Evolutionary conservation across 1,140 invertebrate species (phyloP), one percentile per base, ranked within the genome.

Genomic region (Dendrolimus kikuchii): DNA sequence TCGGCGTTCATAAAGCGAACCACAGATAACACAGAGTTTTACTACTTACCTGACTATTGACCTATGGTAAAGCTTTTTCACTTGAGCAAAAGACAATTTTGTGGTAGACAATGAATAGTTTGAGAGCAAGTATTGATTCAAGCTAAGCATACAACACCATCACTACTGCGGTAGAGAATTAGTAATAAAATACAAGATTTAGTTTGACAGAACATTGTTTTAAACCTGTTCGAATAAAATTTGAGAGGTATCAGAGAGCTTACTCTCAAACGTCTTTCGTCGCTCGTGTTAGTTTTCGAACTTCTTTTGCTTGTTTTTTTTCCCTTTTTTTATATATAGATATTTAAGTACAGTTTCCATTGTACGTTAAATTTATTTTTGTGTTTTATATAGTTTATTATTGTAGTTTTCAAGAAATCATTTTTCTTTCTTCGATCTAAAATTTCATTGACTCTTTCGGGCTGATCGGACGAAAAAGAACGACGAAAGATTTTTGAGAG

Each of bases 1-100:
- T 23, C 23, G 23, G 23, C 23, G 1, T 23, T 23, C 23, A 23
- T 23, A 23, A 23, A 23, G 23, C 23, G 23, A 41, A 38, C 46
- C 61, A 60, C 59, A 53, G 49, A 55, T 66, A 68, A 66, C 68
- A 71, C 75, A 70, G 61, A 59, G 48, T 58, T 74, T 70, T 69
- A 72, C 60, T 54, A 55, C 64, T 57, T 65, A 67, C 64, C 67
- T 23, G 23, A 23, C 23, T 23, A 62, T 63, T 66, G 60, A 41
- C 37, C 44, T 46, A 55, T 48, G 23, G 49, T 64, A 57, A 53
- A 49, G 55, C 44, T 44, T 60, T 62, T 65, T 66, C 55, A 54
- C 57, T 49, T 51, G 54, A 63, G 61, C 23, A 23, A 57, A 67
- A 44, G 48, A 51, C 57, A 53, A 48, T 57, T 78, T 78, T 76